phyloP scores from a whole-genome alignment of 2,797 vertebrate genomes.

The Pseudochromis fuscus region DNA sequence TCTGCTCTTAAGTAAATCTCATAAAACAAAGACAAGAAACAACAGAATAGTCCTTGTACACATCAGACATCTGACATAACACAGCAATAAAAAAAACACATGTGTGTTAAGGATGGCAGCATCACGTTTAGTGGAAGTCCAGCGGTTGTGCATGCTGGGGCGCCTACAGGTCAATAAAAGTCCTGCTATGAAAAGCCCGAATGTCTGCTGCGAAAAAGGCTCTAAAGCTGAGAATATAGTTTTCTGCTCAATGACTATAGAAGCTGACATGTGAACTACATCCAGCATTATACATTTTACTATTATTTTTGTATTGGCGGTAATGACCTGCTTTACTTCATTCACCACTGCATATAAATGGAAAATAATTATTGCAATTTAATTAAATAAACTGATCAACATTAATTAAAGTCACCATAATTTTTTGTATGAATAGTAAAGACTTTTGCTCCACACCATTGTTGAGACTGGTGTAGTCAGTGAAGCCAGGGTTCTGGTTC shows the following conservation, averaged over 20 bases:
- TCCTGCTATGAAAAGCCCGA: too few species aligned
- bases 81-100: background rate
- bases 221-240: background rate
- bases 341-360: too few species aligned
- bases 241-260: too few species aligned
- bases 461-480: slow-evolving; percentile 87
- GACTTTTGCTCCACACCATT: slow-evolving; percentile 82
- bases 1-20: too few species aligned
- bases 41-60: background rate
- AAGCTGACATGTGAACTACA: too few species aligned
- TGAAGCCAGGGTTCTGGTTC: slow-evolving; percentile 76
- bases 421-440: background rate
- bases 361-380: too few species aligned
- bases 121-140: background rate
- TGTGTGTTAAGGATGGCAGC: background rate
- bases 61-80: background rate
- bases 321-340: too few species aligned
- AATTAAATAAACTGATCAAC: too few species aligned
- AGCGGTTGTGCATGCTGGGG: background rate
- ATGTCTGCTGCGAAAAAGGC: too few species aligned
- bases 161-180: too few species aligned
- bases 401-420: background rate
- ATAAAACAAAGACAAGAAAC: background rate
- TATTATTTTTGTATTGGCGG: too few species aligned
- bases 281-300: too few species aligned